Evolutionary conservation across 2,113 vertebrate genomes (phyloP), one percentile per base, ranked within the genome.

Genomic region (Chaenogobius annularis): DNA sequence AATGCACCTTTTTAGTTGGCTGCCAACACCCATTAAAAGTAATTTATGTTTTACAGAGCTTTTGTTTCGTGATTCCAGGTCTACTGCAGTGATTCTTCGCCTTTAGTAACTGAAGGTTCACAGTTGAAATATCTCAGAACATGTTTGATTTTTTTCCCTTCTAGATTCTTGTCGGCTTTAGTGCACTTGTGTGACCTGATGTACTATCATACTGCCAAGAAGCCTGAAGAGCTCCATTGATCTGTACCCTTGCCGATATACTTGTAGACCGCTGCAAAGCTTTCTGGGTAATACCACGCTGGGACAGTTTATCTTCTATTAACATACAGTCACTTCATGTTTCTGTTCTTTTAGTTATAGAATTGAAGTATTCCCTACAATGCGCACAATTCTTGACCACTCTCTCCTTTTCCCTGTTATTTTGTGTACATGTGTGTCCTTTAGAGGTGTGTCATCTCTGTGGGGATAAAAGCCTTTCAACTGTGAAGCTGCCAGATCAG

Each of bases 381-480:
- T 52, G 64, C 66, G 17, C 17, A n/a, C 9, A 85, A 83, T 77
- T 83, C 80, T 87, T 75, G 74, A 77, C 70, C 79, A 44, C 54
- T 70, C 74, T 84, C 46, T 50, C 22, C 8, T 69, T 81, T 83
- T 73, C 68, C 75, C 50, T n/a, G 19, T 74, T 75, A 63, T 68
- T 84, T 66, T 56, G 23, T 67, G 23, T 75, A 46, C 55, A 85
- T 73, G 74, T 70, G 66, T 78, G 65, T 89, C 74, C 70, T 86
- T 85, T 70, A 73, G 82, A 80, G 83, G 86, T 84, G 83, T 88
- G 86, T 85, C 88, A 79, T 87, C 85, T 87, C 83, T 74, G 87
- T 86, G 73, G 73, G 82, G 88, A 88, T 92, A 92, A 93, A 92
- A 92, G 88, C 85, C 85, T 91, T 88, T 92, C 85, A 88, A 71